Conservation (phyloP, 2,797 vertebrate species). For the Cossypha polioptera region DNA sequence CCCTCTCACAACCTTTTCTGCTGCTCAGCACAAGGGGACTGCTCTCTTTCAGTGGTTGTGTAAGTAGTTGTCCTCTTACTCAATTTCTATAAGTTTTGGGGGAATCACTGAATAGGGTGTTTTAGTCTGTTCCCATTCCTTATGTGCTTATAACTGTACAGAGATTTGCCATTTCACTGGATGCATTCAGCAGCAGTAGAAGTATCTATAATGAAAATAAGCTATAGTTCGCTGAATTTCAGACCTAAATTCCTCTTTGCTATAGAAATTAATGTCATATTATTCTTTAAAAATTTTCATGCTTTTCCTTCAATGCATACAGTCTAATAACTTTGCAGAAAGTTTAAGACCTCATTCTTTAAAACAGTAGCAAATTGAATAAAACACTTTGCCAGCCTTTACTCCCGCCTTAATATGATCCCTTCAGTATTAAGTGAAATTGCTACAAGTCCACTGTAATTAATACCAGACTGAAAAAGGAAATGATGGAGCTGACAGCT, state of each 20-base stretch:
- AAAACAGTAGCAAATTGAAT: constrained; percentile 1
- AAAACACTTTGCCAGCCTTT: not conserved
- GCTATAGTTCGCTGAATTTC: not conserved
- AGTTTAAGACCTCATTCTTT: not conserved
- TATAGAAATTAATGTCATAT: not conserved
- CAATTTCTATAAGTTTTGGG: not conserved
- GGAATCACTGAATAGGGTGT: not conserved
- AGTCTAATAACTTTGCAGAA: not conserved
- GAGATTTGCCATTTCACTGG: not conserved
- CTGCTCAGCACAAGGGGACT: not conserved
- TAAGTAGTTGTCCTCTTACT: not conserved
- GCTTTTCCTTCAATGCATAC: not conserved
- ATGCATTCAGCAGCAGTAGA: not conserved
- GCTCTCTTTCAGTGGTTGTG: not conserved
- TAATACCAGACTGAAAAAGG: not conserved
- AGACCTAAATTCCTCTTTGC: not conserved
- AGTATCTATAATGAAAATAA: not conserved
- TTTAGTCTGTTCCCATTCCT: not conserved
- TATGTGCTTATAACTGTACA: not conserved
- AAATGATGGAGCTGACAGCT: not conserved
- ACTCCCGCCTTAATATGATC: not conserved
- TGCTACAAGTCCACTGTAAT: not conserved
- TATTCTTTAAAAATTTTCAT: not conserved
- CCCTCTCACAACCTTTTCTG: not conserved
- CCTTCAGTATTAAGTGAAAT: not conserved